Percentiles rank a stretch among this genome's conserved stretches.
Conservation (phyloP, 2,797 vertebrate species). For the Smutsia gigantea region DNA sequence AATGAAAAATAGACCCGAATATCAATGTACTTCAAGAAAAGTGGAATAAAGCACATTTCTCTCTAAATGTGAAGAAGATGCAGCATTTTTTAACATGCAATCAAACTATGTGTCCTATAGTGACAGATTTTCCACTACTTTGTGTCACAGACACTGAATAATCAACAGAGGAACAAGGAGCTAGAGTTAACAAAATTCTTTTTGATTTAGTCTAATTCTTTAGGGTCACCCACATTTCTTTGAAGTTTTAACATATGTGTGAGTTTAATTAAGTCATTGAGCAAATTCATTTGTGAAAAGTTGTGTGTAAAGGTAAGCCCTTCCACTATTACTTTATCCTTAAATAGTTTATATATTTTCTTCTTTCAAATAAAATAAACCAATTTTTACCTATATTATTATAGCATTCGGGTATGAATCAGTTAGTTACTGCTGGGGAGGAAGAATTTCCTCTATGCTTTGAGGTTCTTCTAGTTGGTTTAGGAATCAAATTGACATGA, state of each 20-base stretch:
- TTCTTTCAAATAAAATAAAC: neutral
- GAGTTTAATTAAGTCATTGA: neutral
- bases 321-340: neutral
- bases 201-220: neutral
- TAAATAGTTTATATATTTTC: neutral
- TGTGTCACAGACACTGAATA: conserved; percentile 4
- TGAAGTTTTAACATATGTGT: neutral
- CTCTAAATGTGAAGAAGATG: neutral
- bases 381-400: neutral
- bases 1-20: neutral
- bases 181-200: neutral
- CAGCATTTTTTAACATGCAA: neutral
- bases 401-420: neutral
- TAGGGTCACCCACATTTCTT: neutral
- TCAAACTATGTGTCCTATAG: neutral
- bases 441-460: too few species aligned
- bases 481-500: too few species aligned
- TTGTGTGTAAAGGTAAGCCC: neutral
- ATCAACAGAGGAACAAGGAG: neutral
- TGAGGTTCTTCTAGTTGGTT: too few species aligned
- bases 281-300: neutral
- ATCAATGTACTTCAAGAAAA: neutral
- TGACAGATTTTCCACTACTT: neutral
- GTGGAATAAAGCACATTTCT: neutral
- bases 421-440: neutral